Evolutionary conservation across 2,888 invertebrate genomes (phyloP), one percentile per base, ranked within the genome.

Genomic region (Sesia apiformis): DNA sequence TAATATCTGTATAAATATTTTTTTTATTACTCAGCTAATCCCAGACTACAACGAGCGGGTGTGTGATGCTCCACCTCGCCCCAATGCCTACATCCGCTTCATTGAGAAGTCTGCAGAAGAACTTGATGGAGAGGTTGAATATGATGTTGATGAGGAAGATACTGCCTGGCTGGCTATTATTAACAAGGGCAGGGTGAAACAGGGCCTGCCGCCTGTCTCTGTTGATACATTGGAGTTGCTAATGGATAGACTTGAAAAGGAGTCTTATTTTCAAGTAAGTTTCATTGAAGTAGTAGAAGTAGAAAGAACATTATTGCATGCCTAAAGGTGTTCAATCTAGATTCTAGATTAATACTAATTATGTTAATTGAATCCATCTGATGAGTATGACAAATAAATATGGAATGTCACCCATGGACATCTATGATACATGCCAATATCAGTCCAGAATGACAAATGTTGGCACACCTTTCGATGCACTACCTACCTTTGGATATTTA

Each of bases 101-200:
- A 97, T 98, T 73, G 98, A 98, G 76, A 96, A 97, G 72, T 96
- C 97, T 5, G 93, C 94, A 0, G 98, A 98, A 78, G 98, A 98
- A 76, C 84, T 98, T 39, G 98, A 98, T 75, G 97, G 97, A 56
- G 96, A 94, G 69, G 93, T 94, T 4, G 99, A 99, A 79, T 99
- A 99, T 89, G 99, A 99, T 86, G 95, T 98, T 64, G 99, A 99
- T 78, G 99, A 99, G 77, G 98, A 99, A 87, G 99, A 99, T 72
- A 95, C 96, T 7, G 96, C 97, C 0, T 99, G 98, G 98, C 84
- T 99, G 58, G 91, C 93, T 42, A 91, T 97, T 55, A 94, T 98
- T 63, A 99, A 99, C 78, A 95, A 96, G 65, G 92, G 93, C 63
- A 91, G 99, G 52, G 90, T 92, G 54, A 92, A 93, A 49, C 92